Evolutionary conservation across 2,113 vertebrate genomes (phyloP).

Genomic region (Pseudopipra pipra): DNA sequence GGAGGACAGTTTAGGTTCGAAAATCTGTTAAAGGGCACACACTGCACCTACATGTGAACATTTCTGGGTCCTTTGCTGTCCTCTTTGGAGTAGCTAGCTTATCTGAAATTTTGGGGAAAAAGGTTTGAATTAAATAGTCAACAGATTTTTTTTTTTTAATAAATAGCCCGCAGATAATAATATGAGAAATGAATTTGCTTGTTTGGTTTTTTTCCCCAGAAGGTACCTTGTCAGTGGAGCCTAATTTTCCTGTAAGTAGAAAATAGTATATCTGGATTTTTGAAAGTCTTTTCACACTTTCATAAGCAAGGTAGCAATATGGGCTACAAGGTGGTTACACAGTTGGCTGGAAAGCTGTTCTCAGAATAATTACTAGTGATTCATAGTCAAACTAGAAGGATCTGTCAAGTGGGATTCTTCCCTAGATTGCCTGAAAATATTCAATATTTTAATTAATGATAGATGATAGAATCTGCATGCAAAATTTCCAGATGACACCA

Average conservation of each 20-base stretch:
- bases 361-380: conserved; percentile 12
- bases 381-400: conserved; percentile 29
- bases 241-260: neutral
- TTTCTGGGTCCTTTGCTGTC: neutral
- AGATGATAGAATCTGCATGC: conserved; percentile 29
- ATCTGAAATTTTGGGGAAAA: neutral
- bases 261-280: neutral
- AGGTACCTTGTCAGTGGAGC: neutral
- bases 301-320: neutral
- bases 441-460: conserved; percentile 57
- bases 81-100: neutral
- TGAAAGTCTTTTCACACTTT: neutral
- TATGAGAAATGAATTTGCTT: neutral
- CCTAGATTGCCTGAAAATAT: conserved; percentile 34
- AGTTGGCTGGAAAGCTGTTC: conserved; percentile 21
- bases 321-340: neutral
- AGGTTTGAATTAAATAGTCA: neutral
- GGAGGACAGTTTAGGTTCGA: neutral
- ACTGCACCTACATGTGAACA: neutral
- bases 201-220: neutral
- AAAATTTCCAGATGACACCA: conserved; percentile 30
- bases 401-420: conserved; percentile 38
- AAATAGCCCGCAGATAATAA: neutral
- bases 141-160: neutral
- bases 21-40: neutral